phyloP scores from a whole-genome alignment of 2,888 invertebrate species.

The Biston stratarius region DNA sequence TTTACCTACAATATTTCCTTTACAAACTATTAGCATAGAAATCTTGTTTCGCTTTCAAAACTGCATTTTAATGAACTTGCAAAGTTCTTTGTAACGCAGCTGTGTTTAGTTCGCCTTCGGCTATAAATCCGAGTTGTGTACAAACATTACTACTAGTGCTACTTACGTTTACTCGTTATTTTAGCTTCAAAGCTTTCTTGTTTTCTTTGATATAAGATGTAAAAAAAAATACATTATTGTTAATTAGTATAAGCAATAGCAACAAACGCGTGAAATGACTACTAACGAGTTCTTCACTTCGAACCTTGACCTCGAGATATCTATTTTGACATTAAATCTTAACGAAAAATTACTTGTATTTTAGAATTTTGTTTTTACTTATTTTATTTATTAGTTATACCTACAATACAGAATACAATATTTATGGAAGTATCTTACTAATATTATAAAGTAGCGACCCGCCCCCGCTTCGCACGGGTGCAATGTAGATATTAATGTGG shows the following conservation, averaged over 20 bases:
- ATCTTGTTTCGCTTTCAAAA: not conserved
- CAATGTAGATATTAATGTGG: too few relatives aligned
- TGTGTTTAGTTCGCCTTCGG: conserved; percentile 1
- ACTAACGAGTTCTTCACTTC: not conserved
- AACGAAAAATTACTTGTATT: too few relatives aligned
- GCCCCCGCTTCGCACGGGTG: too few relatives aligned
- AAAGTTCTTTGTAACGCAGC: conserved; percentile 15
- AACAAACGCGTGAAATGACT: too few relatives aligned
- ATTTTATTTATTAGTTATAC: too few relatives aligned
- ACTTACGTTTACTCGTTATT: not conserved
- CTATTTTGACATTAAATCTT: too few relatives aligned
- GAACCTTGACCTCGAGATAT: too few relatives aligned
- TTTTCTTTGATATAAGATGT: not conserved
- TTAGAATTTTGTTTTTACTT: too few relatives aligned
- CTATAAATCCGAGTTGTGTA: conserved; percentile 13
- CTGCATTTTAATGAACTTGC: conserved; percentile 13
- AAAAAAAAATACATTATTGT: not conserved
- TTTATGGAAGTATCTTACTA: too few relatives aligned
- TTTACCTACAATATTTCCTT: not conserved
- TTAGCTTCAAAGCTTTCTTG: not conserved
- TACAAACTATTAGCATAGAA: not conserved
- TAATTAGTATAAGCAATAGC: not conserved
- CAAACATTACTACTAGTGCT: conserved; percentile 2
- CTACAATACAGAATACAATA: too few relatives aligned
- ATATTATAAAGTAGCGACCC: too few relatives aligned